Evolutionary conservation across 1,140 invertebrate species (phyloP).

Genomic region (Drosophila sulfurigaster): DNA sequence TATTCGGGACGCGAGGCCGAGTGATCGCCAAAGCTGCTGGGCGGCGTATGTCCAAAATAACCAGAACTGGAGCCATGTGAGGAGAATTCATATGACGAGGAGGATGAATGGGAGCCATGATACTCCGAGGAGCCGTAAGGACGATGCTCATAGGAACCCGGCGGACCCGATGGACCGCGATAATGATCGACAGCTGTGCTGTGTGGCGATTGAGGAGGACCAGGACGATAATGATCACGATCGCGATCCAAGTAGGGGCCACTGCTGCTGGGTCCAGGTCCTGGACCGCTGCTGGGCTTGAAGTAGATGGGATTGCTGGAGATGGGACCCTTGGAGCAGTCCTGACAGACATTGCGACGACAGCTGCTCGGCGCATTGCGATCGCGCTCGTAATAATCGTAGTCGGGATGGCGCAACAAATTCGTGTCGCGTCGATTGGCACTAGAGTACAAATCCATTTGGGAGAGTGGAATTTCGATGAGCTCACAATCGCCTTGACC

Average conservation of each 20-base stretch:
- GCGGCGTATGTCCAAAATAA: conserved; percentile 75
- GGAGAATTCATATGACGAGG: conserved; percentile 67
- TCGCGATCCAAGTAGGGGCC: conserved; percentile 41
- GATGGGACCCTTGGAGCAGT: conserved; percentile 71
- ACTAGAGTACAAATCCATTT: conserved; percentile 87
- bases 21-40: conserved; percentile 72
- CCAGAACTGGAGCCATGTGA: conserved; percentile 71
- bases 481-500: conserved; percentile 90
- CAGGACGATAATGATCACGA: conserved; percentile 53
- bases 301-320: conserved; percentile 72
- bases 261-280: conserved; percentile 39
- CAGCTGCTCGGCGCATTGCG: conserved; percentile 86
- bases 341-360: conserved; percentile 71
- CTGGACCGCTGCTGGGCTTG: conserved; percentile 66
- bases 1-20: conserved; percentile 56
- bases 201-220: conserved; percentile 39
- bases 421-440: conserved; percentile 75
- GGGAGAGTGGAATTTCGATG: conserved; percentile 88
- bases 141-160: conserved; percentile 69
- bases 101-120: conserved; percentile 26
- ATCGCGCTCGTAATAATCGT: conserved; percentile 91
- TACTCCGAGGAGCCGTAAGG: conserved; percentile 65
- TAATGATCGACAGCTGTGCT: conserved; percentile 81
- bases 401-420: conserved; percentile 87
- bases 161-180: conserved; percentile 69